Evolutionary conservation across 2,888 invertebrate species (phyloP).

Genomic region (Ditula angustiorana): DNA sequence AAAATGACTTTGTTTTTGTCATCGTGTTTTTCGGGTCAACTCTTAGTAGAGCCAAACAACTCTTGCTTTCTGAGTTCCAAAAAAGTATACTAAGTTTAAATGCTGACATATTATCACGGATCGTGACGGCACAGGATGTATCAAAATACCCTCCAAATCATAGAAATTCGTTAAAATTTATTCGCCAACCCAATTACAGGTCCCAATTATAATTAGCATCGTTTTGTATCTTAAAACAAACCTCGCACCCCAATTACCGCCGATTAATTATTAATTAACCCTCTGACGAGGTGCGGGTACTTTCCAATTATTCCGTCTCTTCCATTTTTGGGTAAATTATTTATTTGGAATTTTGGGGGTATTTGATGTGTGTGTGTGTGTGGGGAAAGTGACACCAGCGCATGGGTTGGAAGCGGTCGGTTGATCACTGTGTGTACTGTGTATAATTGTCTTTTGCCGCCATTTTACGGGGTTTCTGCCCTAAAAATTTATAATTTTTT

Average conservation of each 20-base stretch:
- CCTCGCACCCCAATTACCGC: constrained; percentile 28
- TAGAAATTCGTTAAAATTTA: constrained; percentile 3
- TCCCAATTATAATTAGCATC: constrained; percentile 27
- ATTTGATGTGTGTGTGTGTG: constrained; percentile 7
- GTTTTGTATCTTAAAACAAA: constrained; percentile 33
- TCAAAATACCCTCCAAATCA: background rate
- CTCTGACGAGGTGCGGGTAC: constrained; percentile 19
- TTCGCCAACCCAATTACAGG: constrained; percentile 19
- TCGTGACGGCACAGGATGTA: background rate
- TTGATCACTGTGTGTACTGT: no score
- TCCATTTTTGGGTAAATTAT: constrained; percentile 7
- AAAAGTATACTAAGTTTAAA: no score
- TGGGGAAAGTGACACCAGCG: background rate
- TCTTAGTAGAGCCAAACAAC: no score
- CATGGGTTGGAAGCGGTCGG: background rate
- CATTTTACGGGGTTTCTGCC: no score
- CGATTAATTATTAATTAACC: constrained; percentile 34
- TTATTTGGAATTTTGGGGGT: background rate
- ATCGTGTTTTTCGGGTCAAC: no score
- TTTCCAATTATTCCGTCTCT: background rate
- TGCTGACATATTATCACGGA: no score
- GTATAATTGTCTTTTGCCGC: no score
- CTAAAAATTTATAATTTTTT: no score
- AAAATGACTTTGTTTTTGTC: no score
- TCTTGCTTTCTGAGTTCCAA: no score